Evolutionary conservation across 2,888 invertebrate species (phyloP), one percentile per base, ranked within the genome.

Genomic region (Alentia gelatinosa): DNA sequence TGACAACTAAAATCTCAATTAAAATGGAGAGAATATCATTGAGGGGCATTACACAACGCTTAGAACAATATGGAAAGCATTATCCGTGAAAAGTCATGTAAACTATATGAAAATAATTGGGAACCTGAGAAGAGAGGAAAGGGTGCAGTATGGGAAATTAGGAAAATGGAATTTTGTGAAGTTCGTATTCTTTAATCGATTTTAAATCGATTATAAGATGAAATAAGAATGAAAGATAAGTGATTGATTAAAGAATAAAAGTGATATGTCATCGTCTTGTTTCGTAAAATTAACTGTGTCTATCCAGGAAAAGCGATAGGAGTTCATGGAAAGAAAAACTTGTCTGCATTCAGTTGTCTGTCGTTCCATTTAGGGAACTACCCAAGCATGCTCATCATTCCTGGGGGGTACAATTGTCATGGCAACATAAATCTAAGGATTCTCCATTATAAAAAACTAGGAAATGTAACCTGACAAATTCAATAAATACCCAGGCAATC

Each of bases 401-500:
- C 26, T 19, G 68, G 68, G 68, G 26, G 68, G 3, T 5, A 19
- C n/a, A 3, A n/a, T 12, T 68, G n/a, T 3, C 26, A 68, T 68
- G 30, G 68, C 30, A 83, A 40, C 26, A 83, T 40, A 9, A 83
- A 40, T 37, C 39, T 83, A 83, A 83, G 39, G 40, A 40, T 23
- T 39, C 39, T 83, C 83, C 83, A 83, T 83, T 19, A 39, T 15
- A 83, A 37, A 15, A 83, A 83, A 35, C 40, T n/a, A 40, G n/a
- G 83, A 83, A 83, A 83, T 37, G 37, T 83, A 39, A 40, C 40
- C 40, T 83, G 40, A 19, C 83, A 83, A 83, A 39, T 83, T 83
- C 40, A 40, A 83, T 83, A 83, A 35, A 83, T 83, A 83, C 83
- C 83, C 26, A 83, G 83, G 40, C 83, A 83, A 83, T 83, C 83